A percentile compares a stretch with the other conserved stretches of the same genome.
Conservation (phyloP, 2,888 invertebrate genomes). For the Prostheceraeus crozeri region DNA sequence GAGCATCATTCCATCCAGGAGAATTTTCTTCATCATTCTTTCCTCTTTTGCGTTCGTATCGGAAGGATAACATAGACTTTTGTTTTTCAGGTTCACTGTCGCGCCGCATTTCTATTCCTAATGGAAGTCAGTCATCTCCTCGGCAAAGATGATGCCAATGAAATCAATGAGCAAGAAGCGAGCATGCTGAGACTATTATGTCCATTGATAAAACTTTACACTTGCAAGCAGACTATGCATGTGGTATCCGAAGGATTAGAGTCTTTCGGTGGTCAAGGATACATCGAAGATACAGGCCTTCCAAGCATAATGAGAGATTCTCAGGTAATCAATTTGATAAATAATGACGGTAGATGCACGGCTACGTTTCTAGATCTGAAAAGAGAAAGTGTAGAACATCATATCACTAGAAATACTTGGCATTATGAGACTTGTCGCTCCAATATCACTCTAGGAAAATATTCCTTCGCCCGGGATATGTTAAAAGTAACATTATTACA, state of each 20-base stretch:
- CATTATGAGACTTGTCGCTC: no score
- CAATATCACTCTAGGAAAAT: no score
- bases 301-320: constrained; percentile 60
- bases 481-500: no score
- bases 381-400: no score
- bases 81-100: constrained; percentile 55
- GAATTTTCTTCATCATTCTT: no score
- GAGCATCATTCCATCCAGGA: no score
- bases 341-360: no score
- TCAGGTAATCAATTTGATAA: constrained; percentile 56
- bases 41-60: no score
- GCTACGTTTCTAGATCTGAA: no score
- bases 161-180: constrained; percentile 54
- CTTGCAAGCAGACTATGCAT: constrained; percentile 59
- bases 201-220: constrained; percentile 61
- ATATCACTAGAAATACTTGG: no score
- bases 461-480: no score
- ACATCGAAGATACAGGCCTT: constrained; percentile 62
- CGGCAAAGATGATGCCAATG: constrained; percentile 54
- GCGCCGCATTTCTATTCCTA: constrained; percentile 58
- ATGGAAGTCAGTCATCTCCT: constrained; percentile 59
- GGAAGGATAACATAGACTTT: no score
- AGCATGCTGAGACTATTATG: constrained; percentile 59
- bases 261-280: constrained; percentile 62
- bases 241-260: constrained; percentile 61